These are phyloP conservation scores for Heliconius sara DNA, from an alignment of 2,888 invertebrate genomes.

Conservation along the genomic window DNA sequence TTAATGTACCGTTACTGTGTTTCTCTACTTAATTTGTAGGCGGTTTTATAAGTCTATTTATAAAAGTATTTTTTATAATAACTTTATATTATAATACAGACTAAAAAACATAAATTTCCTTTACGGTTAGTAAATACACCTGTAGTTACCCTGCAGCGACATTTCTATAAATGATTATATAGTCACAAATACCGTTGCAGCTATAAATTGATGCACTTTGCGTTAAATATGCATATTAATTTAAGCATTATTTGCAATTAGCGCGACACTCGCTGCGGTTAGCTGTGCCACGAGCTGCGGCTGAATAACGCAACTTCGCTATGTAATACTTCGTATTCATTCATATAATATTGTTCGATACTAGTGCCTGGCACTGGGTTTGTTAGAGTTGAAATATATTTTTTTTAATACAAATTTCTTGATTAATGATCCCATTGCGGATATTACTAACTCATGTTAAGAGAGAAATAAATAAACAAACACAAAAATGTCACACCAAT, in stretches of 20 bases:
- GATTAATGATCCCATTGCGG: not conserved
- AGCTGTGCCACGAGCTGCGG: slow-evolving; percentile 45
- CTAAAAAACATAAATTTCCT: too few species aligned
- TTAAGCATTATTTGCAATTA: slow-evolving; percentile 45
- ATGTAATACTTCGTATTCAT: slow-evolving; percentile 45
- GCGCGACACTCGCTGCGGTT: slow-evolving; percentile 48
- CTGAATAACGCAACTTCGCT: slow-evolving; percentile 49
- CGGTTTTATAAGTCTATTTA: too few species aligned
- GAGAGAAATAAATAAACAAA: not conserved
- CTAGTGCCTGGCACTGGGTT: not conserved
- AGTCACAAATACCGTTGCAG: slow-evolving; percentile 2
- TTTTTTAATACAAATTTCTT: not conserved
- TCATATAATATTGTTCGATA: slow-evolving; percentile 21
- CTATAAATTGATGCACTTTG: slow-evolving; percentile 21
- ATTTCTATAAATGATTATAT: slow-evolving; percentile 1
- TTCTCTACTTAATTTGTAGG: too few species aligned
- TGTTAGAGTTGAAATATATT: not conserved
- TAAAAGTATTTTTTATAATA: too few species aligned
- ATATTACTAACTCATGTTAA: not conserved
- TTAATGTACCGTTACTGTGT: too few species aligned
- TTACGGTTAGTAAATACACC: not conserved
- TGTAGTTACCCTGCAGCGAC: not conserved
- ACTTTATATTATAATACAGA: too few species aligned
- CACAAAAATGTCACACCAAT: not conserved
- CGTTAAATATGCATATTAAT: slow-evolving; percentile 37